phyloP scores from a whole-genome alignment of 2,797 vertebrate species.

The Neoniphon sammara region DNA sequence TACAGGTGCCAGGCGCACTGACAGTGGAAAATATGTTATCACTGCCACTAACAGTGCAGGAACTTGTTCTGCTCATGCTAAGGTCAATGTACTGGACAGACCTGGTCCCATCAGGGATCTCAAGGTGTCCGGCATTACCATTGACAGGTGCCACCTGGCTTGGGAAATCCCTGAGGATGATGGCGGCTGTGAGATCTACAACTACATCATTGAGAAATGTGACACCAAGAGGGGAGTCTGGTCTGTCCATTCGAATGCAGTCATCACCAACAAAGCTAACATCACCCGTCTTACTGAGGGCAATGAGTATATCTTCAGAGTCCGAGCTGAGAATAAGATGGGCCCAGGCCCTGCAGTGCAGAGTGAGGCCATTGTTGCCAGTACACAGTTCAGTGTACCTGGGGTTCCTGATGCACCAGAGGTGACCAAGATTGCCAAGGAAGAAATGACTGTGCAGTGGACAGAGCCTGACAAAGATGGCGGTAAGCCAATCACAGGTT shows the following conservation, averaged over 20 bases:
- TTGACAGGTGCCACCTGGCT: conserved; percentile 90
- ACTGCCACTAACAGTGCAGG: conserved; percentile 92
- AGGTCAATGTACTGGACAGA: conserved; percentile 93
- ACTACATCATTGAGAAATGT: conserved; percentile 99
- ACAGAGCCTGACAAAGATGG: conserved; percentile 93
- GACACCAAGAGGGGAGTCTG: conserved; percentile 96
- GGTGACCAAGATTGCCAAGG: conserved; percentile 91
- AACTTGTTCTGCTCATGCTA: conserved; percentile 88
- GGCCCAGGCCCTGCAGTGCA: conserved; percentile 95
- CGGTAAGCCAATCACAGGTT: conserved; percentile 95
- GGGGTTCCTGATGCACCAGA: conserved; percentile 93
- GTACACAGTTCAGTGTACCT: conserved; percentile 92
- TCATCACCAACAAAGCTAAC: conserved; percentile 88
- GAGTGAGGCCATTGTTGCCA: conserved; percentile 91
- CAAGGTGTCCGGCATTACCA: conserved; percentile 90
- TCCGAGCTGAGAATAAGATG: conserved; percentile 99
- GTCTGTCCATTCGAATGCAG: conserved; percentile 92
- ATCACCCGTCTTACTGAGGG: conserved; percentile 96
- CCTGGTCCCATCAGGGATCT: conserved; percentile 92
- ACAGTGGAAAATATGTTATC: conserved; percentile 93
- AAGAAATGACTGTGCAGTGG: conserved; percentile 97
- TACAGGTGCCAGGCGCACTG: conserved; percentile 88
- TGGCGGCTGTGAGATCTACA: conserved; percentile 98
- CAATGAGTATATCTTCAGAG: conserved; percentile 96
- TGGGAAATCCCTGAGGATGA: conserved; percentile 97